Evolutionary conservation across 2,888 invertebrate species (phyloP), one percentile per base, ranked within the genome.

Genomic region (Slavum lentiscoides): DNA sequence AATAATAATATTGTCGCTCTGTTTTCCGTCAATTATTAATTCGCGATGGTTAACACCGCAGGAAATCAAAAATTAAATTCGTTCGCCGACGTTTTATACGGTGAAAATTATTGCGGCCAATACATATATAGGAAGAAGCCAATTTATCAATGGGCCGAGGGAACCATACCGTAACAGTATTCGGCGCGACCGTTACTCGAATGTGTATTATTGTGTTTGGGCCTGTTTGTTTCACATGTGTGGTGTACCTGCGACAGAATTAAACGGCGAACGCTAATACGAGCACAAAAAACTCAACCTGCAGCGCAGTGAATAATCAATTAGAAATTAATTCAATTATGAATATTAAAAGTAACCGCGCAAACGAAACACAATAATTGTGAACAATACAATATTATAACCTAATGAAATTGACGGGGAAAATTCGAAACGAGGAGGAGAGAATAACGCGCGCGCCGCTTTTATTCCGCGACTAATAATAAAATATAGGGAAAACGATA

Each of bases 71-170:
- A 75, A 67, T 75, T 75, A 59, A 75, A 74, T 39, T 66, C 23
- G 19, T 19, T 49, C 23, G 23, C 19, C n/a, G 23, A 6, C 37
- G 23, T 58, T 66, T 67, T 58, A 58, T 58, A 66, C 66, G 39
- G 30, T 30, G 30, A 58, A 67, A 58, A 75, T 30, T 13, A 67
- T 67, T 58, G 58, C 39, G n/a, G 58, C 53, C 55, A 19, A 19
- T 5, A 55, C 19, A 8, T 21, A 8, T 49, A 53, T 77, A 59
- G 76, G 76, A 77, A 77, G 76, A 58, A 61, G 76, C 69, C 69
- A 77, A 77, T 77, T 77, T 69, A 75, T 43, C 75, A 19, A 30
- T 61, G n/a, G 69, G n/a, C 69, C 61, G 43, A 61, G 69, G 76
- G 76, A 69, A 61, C 13, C 17, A 21, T 53, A 69, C 68, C 76